Evolutionary conservation across 2,113 vertebrate genomes (phyloP).

Genomic region (Ceyx margarethae): DNA sequence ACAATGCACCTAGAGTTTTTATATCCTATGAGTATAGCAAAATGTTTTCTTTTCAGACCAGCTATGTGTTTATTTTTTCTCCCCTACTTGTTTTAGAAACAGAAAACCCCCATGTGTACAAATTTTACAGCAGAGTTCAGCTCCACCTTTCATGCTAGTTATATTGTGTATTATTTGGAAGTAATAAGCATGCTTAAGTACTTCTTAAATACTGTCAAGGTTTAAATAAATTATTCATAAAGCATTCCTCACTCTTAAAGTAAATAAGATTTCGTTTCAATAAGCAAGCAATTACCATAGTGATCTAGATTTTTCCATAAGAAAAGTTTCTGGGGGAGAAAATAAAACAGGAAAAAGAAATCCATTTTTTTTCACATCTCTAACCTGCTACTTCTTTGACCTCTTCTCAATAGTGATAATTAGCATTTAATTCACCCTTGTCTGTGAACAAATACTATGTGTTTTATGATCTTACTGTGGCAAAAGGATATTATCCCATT

Average conservation of each 20-base stretch:
- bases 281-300: not conserved
- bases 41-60: not conserved
- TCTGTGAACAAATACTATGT: not conserved
- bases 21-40: not conserved
- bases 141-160: not conserved
- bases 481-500: not conserved
- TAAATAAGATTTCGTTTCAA: not conserved
- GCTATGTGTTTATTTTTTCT: not conserved
- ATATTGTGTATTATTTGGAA: not conserved
- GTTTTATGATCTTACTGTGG: not conserved
- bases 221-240: constrained; percentile 25
- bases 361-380: not conserved
- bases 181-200: not conserved
- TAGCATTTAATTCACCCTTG: not conserved
- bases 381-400: not conserved
- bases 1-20: not conserved
- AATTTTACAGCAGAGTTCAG: not conserved
- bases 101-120: not conserved
- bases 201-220: not conserved
- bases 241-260: not conserved
- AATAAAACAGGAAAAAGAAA: not conserved
- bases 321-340: not conserved
- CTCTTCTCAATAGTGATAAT: not conserved
- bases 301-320: not conserved
- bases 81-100: not conserved